Evolutionary conservation across 2,113 vertebrate genomes (phyloP), one percentile per base, ranked within the genome.

Genomic region (Origma solitaria): DNA sequence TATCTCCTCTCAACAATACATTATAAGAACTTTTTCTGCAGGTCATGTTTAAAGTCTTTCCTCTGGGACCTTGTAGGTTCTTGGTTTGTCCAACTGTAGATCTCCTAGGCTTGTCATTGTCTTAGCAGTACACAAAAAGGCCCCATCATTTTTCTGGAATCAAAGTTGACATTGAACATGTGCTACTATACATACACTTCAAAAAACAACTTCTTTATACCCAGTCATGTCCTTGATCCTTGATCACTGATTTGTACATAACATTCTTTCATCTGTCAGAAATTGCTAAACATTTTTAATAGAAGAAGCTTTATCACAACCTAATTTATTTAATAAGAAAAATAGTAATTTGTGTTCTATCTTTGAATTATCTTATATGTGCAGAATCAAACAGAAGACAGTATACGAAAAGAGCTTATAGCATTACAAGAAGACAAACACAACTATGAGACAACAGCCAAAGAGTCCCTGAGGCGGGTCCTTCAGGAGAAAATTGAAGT

Each of bases 401-500:
- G 99, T 83, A 99, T 99, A 96, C 98, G 99, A 50, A 99, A 99
- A 94, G 99, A 99, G 89, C 98, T 99, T 61, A 96, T 99, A 96
- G 98, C 99, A 77, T 98, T 99, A 86, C 99, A 99, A 85, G 99
- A 99, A 78, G 99, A 99, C 97, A 99, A 99, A 98, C 99, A 99
- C 97, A 99, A 99, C 97, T 99, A 99, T 45, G 99, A 99, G 97
- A 99, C 99, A n/a, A 99, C 99, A 77, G 99, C 99, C 88, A 99
- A 99, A 98, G 99, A 99, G 98, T 99, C 99, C 93, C 98, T 99
- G 98, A 99, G 99, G 98, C 98, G 98, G 97, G 99, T 99, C 95
- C 98, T 99, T 97, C 99, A 99, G 98, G 99, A 99, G 98, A 99
- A 99, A 97, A 99, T 99, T 20, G 99, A 99, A 97, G 99, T 99